Evolutionary conservation across 2,797 vertebrate genomes (phyloP), one percentile per base, ranked within the genome.

Genomic region (Anabas testudineus): DNA sequence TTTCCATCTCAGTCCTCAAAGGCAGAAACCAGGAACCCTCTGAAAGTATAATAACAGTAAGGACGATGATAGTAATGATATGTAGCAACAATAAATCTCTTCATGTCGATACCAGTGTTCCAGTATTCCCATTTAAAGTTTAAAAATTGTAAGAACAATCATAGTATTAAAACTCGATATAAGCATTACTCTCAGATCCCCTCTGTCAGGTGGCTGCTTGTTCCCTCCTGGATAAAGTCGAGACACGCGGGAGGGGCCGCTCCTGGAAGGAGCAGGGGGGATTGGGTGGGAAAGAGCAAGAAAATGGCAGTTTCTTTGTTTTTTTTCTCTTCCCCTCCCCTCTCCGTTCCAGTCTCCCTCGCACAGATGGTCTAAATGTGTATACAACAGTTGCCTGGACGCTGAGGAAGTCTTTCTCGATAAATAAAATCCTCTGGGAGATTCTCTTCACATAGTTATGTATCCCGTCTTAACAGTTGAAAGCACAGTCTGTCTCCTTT

Each of bases 81-180:
- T 84, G 82, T 87, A 85, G 81, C 82, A 90, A 90, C 89, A 90
- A 91, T 89, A 91, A 88, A 91, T 92, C 88, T 92, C 82, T 88
- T 88, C 84, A 87, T 91, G 89, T 92, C 90, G 91, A 93, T 87
- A 87, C 82, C 76, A 71, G 80, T 87, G 77, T 80, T 92, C 87
- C 87, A 86, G 83, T 91, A 77, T 83, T 92, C 85, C 91, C 85
- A 84, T 91, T 90, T 91, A 91, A 92, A 92, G 87, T 93, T 94
- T 91, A 94, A 95, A 95, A 95, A 92, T 83, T 84, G 91, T 93
- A 94, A 91, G 91, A 94, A 94, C 90, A 92, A 92, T 93, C 83
- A 68, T 87, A 83, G 91, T 95, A 94, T 93, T 94, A 94, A 95
- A 95, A 95, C 89, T 86, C 16, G 81, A 90, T 92, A 77, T 74